A percentile compares a stretch with the other conserved stretches of the same genome.
These are phyloP conservation scores for Amphimallon solstitiale DNA, from an alignment of 2,888 invertebrate genomes.

Conservation along the genomic window DNA sequence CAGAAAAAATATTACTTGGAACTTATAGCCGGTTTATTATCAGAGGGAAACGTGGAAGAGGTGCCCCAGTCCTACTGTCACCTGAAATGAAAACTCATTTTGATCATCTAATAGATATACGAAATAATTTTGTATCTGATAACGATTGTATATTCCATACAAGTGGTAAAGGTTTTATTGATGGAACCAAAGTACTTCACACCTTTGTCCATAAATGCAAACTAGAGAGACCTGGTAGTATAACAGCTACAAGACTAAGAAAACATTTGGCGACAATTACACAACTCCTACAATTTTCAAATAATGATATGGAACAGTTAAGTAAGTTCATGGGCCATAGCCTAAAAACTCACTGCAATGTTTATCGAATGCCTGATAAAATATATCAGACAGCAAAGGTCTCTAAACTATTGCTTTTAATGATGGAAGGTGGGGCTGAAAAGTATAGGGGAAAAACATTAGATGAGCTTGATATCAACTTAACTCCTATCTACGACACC, in stretches of 20 bases:
- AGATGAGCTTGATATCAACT: conserved; percentile 39
- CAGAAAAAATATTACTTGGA: background rate
- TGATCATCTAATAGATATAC: background rate
- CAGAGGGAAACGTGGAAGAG: background rate
- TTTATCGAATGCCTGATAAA: too few relatives aligned
- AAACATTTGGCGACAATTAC: too few relatives aligned
- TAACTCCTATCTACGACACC: conserved; percentile 3
- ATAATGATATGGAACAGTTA: conserved; percentile 34
- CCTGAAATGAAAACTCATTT: conserved; percentile 1
- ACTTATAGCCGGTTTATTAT: background rate
- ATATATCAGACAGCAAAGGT: too few relatives aligned
- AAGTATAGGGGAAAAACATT: conserved; percentile 36
- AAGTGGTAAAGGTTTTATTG: background rate
- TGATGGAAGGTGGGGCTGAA: too few relatives aligned
- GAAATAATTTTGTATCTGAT: background rate
- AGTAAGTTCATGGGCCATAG: conserved; percentile 43
- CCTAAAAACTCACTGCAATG: conserved; percentile 37
- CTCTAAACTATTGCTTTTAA: conserved; percentile 31
- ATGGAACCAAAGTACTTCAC: background rate
- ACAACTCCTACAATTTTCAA: too few relatives aligned
- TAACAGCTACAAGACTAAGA: too few relatives aligned
- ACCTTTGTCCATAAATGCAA: too few relatives aligned
- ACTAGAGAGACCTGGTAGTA: too few relatives aligned
- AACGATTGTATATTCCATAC: background rate
- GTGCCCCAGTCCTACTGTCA: background rate